Base-by-base conservation (phyloP, 92 coral and sea anemone species). In the Palythoa grandis region DNA sequence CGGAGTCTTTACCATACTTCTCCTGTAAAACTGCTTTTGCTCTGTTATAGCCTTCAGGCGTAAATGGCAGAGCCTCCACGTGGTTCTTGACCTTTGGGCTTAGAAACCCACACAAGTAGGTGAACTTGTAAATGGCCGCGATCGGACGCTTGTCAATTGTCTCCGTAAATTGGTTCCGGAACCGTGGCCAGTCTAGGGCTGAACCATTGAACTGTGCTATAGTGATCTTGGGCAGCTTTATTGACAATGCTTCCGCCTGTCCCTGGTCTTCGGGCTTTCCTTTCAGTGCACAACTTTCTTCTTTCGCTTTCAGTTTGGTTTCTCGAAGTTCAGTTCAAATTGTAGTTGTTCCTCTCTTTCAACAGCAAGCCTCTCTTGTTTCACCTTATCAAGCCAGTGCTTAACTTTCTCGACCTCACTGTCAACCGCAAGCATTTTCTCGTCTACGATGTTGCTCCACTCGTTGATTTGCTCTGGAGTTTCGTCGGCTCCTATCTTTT, bases 151-250 rank as follows among this genome's bases (percentile, higher is more conserved):
- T 76, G 24, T 86, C 89, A 24, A 87, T 75, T 5, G 89, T 78
- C 52, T 87, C 79, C 0, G 70, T 47, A 29, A 87, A 87, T 40
- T 87, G 89, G 11, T 71, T 78, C 85, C 89, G 69, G 85, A 87
- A 87, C 10, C 88, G 69, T 7, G 78, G 88, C 82, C 88, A 73
- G 61, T 74, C 88, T n/a, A 73, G 71, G 14, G 57, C 52, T 19
- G 78, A 74, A 16, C 78, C 85, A 13, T 58, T 52, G 58, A 77
- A 78, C 82, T 38, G 70, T 29, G 84, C 19, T 14, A 86, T 86
- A 4, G 72, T 79, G 35, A 86, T 65, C 52, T 86, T 86, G 12
- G 89, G 85, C 1, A 87, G 83, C 43, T 74, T 86, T 12, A 76
- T 82, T 47, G 77, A 11, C 9, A 15, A 15, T 39, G 4, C 12